A percentile compares a stretch with the other conserved stretches of the same genome.
Evolutionary conservation across 35 echinoderm and acorn worm species (phyloP).

Genomic region (Lytechinus variegatus): DNA sequence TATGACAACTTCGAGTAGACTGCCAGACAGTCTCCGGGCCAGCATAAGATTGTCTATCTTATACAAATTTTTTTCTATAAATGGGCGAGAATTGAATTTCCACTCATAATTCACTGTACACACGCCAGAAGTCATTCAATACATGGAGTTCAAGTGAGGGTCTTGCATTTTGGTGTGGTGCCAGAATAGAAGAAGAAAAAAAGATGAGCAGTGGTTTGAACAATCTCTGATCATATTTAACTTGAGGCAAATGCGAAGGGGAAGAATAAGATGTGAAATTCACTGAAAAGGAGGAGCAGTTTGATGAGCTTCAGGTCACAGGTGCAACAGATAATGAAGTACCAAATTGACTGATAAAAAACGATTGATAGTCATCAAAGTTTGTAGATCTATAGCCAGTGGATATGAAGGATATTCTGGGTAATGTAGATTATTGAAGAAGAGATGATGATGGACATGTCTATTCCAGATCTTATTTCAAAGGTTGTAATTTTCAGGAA

Average conservation of each 20-base stretch:
- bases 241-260: not conserved
- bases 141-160: not conserved
- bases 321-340: not conserved
- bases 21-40: not conserved
- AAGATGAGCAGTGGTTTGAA: not conserved
- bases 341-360: not conserved
- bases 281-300: not conserved
- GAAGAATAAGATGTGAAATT: not conserved
- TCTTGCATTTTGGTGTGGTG: not conserved
- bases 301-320: not conserved
- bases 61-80: not conserved
- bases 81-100: not conserved
- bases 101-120: not conserved
- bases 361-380: not conserved
- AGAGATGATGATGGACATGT: not conserved
- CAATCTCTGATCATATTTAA: not conserved
- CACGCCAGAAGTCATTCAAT: not conserved
- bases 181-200: not conserved
- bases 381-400: not conserved
- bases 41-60: not conserved
- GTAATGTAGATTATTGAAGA: not conserved
- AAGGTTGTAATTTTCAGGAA: not conserved
- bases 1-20: not conserved
- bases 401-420: not conserved
- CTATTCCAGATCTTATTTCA: not conserved